phyloP scores from a whole-genome alignment of 2,888 invertebrate genomes.

The Drosophila ezoana region DNA sequence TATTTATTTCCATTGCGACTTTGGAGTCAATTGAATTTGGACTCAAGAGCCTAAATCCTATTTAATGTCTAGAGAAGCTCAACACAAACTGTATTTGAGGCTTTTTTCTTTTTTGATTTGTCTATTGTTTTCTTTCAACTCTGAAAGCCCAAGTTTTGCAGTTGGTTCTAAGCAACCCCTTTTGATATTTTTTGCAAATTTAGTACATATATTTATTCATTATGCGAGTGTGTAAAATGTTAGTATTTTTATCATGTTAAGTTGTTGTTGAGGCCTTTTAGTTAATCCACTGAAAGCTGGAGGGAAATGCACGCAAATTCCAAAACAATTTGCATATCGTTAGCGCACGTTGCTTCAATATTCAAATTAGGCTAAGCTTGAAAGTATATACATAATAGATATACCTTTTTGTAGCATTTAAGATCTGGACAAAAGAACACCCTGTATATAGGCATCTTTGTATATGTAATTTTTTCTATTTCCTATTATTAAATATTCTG shows the following conservation, averaged over 20 bases:
- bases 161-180: slow-evolving; percentile 1
- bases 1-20: slow-evolving; percentile 61
- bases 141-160: slow-evolving; percentile 1
- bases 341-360: slow-evolving; percentile 56
- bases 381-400: slow-evolving; percentile 18
- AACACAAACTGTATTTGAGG: slow-evolving; percentile 40
- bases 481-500: slow-evolving; percentile 16
- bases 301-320: slow-evolving; percentile 21
- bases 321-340: slow-evolving; percentile 13
- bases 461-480: slow-evolving; percentile 46
- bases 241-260: slow-evolving; percentile 72
- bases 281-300: slow-evolving; percentile 39
- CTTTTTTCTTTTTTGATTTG: slow-evolving; percentile 21
- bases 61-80: slow-evolving; percentile 50
- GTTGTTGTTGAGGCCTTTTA: slow-evolving; percentile 78
- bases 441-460: slow-evolving; percentile 60
- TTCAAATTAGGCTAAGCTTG: slow-evolving; percentile 37
- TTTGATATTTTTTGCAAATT: slow-evolving; percentile 32
- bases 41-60: slow-evolving; percentile 24
- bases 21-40: slow-evolving; percentile 41
- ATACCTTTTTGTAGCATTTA: slow-evolving; percentile 32
- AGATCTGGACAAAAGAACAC: slow-evolving; percentile 50
- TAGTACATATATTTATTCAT: slow-evolving; percentile 38
- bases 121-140: slow-evolving; percentile 20
- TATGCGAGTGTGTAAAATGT: slow-evolving; percentile 55